Evolutionary conservation across 2,797 vertebrate genomes (phyloP).

Genomic region (Nyctalus aviator): DNA sequence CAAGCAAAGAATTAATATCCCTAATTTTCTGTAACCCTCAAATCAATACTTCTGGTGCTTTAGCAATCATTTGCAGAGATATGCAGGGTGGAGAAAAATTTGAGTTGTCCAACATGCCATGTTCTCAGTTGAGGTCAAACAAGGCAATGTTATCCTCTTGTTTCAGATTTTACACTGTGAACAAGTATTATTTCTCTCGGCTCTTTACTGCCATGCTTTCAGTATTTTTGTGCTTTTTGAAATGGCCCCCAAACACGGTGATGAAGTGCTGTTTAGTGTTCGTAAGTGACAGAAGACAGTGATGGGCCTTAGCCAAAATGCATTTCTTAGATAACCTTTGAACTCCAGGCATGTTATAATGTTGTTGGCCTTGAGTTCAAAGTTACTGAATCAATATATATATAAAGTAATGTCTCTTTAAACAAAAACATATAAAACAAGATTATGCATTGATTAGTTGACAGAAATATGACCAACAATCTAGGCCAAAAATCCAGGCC

Average conservation of each 20-base stretch:
- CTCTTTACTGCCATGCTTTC: background rate
- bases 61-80: background rate
- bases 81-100: background rate
- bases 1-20: background rate
- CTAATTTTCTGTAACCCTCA: background rate
- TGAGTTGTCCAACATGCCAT: background rate
- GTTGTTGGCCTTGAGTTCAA: background rate
- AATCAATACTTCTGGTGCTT: background rate
- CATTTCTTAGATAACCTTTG: background rate
- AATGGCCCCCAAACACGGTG: background rate
- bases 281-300: background rate
- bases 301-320: background rate
- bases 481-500: background rate
- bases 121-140: background rate
- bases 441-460: background rate
- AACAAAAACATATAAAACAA: constrained; percentile 34
- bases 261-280: background rate
- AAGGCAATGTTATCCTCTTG: background rate
- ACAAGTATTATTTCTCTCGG: background rate
- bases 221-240: background rate
- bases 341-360: background rate
- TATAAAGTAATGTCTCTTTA: background rate
- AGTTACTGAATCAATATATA: background rate
- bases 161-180: background rate
- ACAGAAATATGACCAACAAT: constrained; percentile 24